Evolutionary conservation across 2,888 invertebrate species (phyloP).

Genomic region (Rhagophthalmus giganteus): DNA sequence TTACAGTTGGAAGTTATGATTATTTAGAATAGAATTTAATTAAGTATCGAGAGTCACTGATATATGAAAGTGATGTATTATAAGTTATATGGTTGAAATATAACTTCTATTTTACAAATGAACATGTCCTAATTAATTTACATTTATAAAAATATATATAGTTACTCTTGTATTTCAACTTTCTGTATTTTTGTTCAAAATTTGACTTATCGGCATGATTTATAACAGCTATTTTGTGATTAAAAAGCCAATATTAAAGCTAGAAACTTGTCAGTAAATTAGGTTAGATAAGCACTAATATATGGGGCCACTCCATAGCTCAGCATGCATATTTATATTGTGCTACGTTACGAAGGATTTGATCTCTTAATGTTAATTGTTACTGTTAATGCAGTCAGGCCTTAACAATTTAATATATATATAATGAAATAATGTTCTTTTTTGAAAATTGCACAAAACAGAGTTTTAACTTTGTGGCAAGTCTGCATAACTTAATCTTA

Average conservation of each 20-base stretch:
- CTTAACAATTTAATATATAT: constrained; percentile 29
- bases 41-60: constrained; percentile 13
- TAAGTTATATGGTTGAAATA: constrained; percentile 27
- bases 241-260: constrained; percentile 1
- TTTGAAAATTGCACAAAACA: constrained; percentile 32
- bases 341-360: constrained; percentile 32
- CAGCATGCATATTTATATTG: constrained; percentile 31
- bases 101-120: constrained; percentile 14
- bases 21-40: constrained; percentile 24
- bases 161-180: neutral
- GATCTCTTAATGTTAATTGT: constrained; percentile 40
- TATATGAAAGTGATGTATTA: constrained; percentile 24
- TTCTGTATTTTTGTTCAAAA: neutral
- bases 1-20: constrained; percentile 26
- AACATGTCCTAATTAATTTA: constrained; percentile 16
- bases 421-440: constrained; percentile 33
- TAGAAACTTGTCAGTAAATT: constrained; percentile 5
- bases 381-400: constrained; percentile 36
- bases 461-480: constrained; percentile 28
- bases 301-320: constrained; percentile 31
- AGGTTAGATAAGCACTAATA: constrained; percentile 27
- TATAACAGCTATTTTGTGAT: neutral
- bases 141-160: constrained; percentile 12
- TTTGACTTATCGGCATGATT: neutral
- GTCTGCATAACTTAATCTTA: constrained; percentile 35